Evolutionary conservation across 2,888 invertebrate species (phyloP), one percentile per base, ranked within the genome.

Genomic region (Griposia aprilina): DNA sequence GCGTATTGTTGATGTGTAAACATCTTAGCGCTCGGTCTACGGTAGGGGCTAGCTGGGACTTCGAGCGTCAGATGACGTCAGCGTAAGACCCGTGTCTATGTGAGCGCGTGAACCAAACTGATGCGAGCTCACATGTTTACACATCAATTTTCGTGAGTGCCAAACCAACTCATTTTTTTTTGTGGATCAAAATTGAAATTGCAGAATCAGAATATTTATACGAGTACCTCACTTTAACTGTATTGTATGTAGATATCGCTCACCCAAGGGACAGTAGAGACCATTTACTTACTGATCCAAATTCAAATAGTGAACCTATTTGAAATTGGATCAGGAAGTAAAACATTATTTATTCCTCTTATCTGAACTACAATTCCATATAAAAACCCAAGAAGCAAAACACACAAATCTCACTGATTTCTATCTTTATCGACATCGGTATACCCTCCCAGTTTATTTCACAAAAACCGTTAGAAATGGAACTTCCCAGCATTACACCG

Each of bases 401-500:
- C 69, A 78, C 74, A 84, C 77, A 89, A 89, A 87, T 87, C 87
- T 80, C n/a, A 63, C 74, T 77, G 90, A 90, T 89, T 83, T 82
- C 82, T 88, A 90, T 91, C 90, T 91, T 87, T 90, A 90, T 89
- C 82, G 87, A 83, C 83, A 86, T 81, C 70, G 82, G 86, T 81
- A 85, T 85, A 86, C 88, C 88, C 89, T 82, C 70, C 78, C 67
- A 81, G 88, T 86, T 86, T 88, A 88, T 90, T 87, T 89, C 87
- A 89, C 90, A 82, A 90, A 92, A 90, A 90, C 91, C 92, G 87
- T 90, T 89, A 90, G 91, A 90, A 92, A 90, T 89, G 90, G 88
- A 92, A 93, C 92, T 93, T 92, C 89, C 90, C 89, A 89, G 92
- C 93, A 90, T 94, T 94, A 93, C 93, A 93, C 92, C 86, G 91